Evolutionary conservation across 2,113 vertebrate species (phyloP), one percentile per base, ranked within the genome.

Genomic region (Syrmaticus mikado): DNA sequence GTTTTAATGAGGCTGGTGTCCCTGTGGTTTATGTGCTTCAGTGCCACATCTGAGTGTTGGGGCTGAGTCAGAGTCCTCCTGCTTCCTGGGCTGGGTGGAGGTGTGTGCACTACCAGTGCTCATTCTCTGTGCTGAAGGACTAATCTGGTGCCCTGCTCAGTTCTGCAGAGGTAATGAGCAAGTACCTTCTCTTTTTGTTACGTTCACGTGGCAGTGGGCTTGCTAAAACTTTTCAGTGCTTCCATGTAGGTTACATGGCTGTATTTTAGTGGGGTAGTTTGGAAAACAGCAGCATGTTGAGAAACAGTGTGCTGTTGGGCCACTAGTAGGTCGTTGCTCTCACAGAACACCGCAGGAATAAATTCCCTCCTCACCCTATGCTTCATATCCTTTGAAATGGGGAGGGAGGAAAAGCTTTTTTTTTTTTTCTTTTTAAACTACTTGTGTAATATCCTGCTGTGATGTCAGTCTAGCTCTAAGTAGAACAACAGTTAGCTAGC

Each of bases 71-170:
- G 78, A 92, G 75, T 68, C 41, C 92, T 95, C 3, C 80, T 93
- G 89, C 79, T 91, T 82, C 87, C 87, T 73, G 65, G 82, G 85
- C 78, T 93, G 94, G 92, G 91, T 94, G 89, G 92, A 92, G 94
- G 80, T 25, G 58, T 46, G 84, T 85, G 84, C 82, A 76, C 53
- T 91, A 62, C 91, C 85, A 64, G 19, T 48, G 53, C 87, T 87
- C 36, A 3, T 84, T 90, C 67, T 87, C 48, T 55, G 32, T 62
- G 73, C 45, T 50, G 62, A 41, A 75, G 68, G 80, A 71, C 18
- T 65, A 45, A 70, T 68, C 24, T 45, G 71, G 21, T 87, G 60
- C 74, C 24, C 43, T 70, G 62, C 78, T 89, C 30, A 6, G 70
- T 68, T 88, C 62, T 82, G 73, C 58, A 78, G 85, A 71, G 70